Base-by-base conservation (phyloP, 2,888 invertebrate genomes). In the Drosophila imparisetae region DNA sequence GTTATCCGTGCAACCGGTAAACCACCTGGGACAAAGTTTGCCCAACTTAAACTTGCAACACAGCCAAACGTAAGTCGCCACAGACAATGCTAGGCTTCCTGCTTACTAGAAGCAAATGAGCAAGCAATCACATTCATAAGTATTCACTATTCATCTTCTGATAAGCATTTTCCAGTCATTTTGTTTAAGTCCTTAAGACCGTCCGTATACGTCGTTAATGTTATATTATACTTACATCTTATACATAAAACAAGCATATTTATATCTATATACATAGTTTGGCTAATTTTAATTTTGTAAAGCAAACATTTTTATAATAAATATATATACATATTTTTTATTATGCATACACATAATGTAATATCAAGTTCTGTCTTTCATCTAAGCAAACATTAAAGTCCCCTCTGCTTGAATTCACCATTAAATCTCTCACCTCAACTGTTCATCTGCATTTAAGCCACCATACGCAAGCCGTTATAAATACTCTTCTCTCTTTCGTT, bases 21-120 rank as follows among this genome's bases (percentile, higher is more conserved):
- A 95, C 86, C 94, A 94, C 65, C 93, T 96, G 59, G 96, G 97
- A 36, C 97, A 97, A 92, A 97, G 97, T 90, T 93, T 97, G 86
- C 97, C 97, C 4, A 97, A 97, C 91, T 94, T 97, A 63, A 94
- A 91, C 78, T 75, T 93, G 78, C 92, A 92, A 77, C 91, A 92
- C 78, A 91, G 87, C 80, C 92, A 92, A 80, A 89, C 90, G 93
- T 93, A 91, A 93, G 92, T 91, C 69, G 59, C 53, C 61, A 57
- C 77, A 66, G 76, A 80, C 59, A 65, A 78, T 79, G 76, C 64
- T 53, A 57, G 52, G 66, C 64, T 61, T 60, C 34, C 55, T 68
- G 75, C 75, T 68, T 68, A 45, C 32, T 71, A 72, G 57, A 72
- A 73, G 76, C 74, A 63, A 49, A n/a, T 42, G 40, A 70, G 68